Conservation (phyloP, 2,797 vertebrate genomes). For the Eulemur albifrons region DNA sequence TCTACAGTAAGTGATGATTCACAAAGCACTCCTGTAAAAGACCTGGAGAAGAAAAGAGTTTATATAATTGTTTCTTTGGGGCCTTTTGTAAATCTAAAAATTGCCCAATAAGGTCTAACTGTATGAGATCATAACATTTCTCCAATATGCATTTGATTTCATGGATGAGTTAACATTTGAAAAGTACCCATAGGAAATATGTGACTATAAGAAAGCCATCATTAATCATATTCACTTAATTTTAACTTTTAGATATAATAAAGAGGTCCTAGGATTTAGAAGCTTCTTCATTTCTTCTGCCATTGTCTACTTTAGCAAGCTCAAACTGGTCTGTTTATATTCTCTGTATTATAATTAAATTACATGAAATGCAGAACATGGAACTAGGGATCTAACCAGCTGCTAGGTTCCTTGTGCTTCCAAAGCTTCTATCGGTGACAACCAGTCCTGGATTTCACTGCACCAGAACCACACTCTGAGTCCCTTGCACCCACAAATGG, state of each 20-base stretch:
- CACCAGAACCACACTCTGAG: neutral
- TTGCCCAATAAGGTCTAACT: neutral
- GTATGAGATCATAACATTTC: neutral
- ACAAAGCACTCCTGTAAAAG: neutral
- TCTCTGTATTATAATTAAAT: neutral
- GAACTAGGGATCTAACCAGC: neutral
- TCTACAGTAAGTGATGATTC: neutral
- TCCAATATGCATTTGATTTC: constrained; percentile 19
- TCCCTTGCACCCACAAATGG: neutral
- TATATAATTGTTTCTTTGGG: neutral
- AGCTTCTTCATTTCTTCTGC: neutral
- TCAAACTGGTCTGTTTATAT: neutral
- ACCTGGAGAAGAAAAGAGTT: neutral
- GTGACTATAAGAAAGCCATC: neutral
- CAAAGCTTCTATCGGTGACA: neutral
- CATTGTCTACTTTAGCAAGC: neutral
- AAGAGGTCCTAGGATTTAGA: neutral
- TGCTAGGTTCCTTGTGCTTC: neutral
- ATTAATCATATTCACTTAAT: constrained; percentile 6
- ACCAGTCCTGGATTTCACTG: neutral
- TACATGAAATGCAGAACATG: neutral
- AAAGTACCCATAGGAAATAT: neutral
- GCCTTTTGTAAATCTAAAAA: neutral
- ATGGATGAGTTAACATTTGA: neutral
- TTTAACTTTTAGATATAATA: neutral